phyloP scores from a whole-genome alignment of 2,113 vertebrate genomes.

The Pleuronectes platessa region DNA sequence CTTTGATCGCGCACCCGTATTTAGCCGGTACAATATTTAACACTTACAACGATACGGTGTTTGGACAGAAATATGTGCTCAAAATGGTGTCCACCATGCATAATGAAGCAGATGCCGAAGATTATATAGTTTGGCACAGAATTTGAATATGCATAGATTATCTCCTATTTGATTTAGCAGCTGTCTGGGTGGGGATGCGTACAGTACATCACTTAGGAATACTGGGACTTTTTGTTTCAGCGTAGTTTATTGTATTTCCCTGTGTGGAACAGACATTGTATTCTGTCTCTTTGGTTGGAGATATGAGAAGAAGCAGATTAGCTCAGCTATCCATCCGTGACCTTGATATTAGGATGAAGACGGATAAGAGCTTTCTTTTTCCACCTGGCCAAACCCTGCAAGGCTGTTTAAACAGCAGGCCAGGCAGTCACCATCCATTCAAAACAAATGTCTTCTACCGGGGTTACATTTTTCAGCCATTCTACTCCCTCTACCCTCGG shows the following conservation, averaged over 20 bases:
- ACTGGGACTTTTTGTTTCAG: slow-evolving; percentile 52
- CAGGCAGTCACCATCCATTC: slow-evolving; percentile 63
- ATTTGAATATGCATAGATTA: slow-evolving; percentile 78
- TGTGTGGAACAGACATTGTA: slow-evolving; percentile 66
- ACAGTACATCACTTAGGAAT: slow-evolving; percentile 62
- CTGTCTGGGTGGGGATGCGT: slow-evolving; percentile 66
- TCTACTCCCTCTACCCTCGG: neutral
- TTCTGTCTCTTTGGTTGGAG: slow-evolving; percentile 69
- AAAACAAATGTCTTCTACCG: slow-evolving; percentile 65
- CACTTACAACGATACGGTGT: slow-evolving; percentile 46
- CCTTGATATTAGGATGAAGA: slow-evolving; percentile 79
- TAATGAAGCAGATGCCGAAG: slow-evolving; percentile 75
- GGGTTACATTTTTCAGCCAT: slow-evolving; percentile 54
- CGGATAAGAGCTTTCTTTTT: slow-evolving; percentile 74
- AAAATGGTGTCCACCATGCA: slow-evolving; percentile 65
- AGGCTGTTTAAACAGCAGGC: slow-evolving; percentile 76
- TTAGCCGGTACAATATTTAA: slow-evolving; percentile 59
- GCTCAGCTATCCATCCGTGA: slow-evolving; percentile 78
- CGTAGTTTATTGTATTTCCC: slow-evolving; percentile 66
- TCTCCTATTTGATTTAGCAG: slow-evolving; percentile 74
- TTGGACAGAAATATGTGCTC: slow-evolving; percentile 48
- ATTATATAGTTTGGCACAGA: slow-evolving; percentile 75
- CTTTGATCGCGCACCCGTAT: slow-evolving; percentile 62
- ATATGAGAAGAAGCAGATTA: slow-evolving; percentile 78
- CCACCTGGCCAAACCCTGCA: slow-evolving; percentile 72